Evolutionary conservation across 1,140 invertebrate genomes (phyloP), one percentile per base, ranked within the genome.

Genomic region (Pseudobourletiella spinata): DNA sequence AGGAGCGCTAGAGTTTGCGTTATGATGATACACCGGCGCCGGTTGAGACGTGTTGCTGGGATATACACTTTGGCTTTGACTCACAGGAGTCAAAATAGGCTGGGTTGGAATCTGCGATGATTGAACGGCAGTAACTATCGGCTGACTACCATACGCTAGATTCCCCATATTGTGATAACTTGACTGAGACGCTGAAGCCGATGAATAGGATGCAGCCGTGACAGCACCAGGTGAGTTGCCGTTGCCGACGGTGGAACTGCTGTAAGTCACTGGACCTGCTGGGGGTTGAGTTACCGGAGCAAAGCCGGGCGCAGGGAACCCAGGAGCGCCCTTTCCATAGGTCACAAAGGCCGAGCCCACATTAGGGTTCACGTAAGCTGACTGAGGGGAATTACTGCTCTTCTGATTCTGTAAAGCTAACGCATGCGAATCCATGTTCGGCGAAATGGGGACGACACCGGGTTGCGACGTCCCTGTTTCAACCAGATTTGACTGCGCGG

Each of bases 291-390:
- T 52, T n/a, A 55, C 62, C 39, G 61, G 68, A 29, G 63, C 57
- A 63, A 69, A 69, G 11, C 67, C 67, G n/a, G 67, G 67, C 24
- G 67, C 67, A 25, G 66, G 67, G 43, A 66, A 69, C 24, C 67
- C 68, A 8, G 68, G 68, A 30, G 65, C 68, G n/a, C 52, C 61
- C 20, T 32, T 51, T 25, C 39, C 39, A 26, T 66, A 66, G 11
- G 64, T 55, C 18, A 63, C 68, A 63, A 69, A 69, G 16, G 68
- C 68, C 25, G 68, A 69, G 51, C 22, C 32, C 3, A 26, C 25
- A 44, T 63, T 65, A n/a, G 63, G 52, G 59, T 60, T 59, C 24
- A 35, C 61, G 52, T 64, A 64, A 3, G 63, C 43, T n/a, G 51
- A 55, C 18, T 63, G 57, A 43, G 60, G 62, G 29, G 59, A 58